phyloP scores from a whole-genome alignment of 2,797 vertebrate genomes.

The Hybognathus amarus region DNA sequence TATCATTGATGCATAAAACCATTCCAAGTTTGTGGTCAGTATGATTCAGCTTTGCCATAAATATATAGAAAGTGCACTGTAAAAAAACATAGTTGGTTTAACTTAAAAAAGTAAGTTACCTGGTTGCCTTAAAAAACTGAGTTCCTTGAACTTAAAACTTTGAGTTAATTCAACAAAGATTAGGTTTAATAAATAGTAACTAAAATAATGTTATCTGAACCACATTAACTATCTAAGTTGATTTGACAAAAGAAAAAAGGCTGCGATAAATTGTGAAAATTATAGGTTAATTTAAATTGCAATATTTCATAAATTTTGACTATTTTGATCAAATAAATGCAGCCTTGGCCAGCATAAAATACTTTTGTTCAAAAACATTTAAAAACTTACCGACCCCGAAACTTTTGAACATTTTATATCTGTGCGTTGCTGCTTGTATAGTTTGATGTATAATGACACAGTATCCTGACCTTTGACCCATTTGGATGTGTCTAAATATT shows the following conservation, averaged over 20 bases:
- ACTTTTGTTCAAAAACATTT: neutral
- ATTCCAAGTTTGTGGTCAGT: neutral
- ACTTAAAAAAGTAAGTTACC: no score
- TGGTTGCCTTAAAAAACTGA: no score
- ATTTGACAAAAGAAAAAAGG: no score
- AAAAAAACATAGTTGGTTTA: no score
- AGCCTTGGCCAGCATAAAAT: neutral
- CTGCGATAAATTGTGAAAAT: no score
- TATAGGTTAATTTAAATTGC: neutral
- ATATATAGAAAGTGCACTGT: no score
- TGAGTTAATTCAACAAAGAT: no score
- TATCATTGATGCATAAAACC: neutral
- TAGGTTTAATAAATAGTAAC: no score
- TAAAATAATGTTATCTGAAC: no score
- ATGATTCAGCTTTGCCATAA: neutral
- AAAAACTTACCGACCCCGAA: neutral
- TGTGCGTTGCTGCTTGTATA: slow-evolving; percentile 10
- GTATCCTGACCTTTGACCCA: slow-evolving; percentile 58
- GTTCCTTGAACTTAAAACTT: no score
- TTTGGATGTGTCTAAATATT: slow-evolving; percentile 72
- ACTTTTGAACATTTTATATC: neutral
- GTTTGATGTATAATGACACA: slow-evolving; percentile 49
- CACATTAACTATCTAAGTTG: no score
- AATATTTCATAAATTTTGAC: no score
- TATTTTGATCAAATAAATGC: neutral